These are phyloP conservation scores for Drosophila mimetica DNA, from an alignment of 2,888 invertebrate genomes.

Conservation along the genomic window DNA sequence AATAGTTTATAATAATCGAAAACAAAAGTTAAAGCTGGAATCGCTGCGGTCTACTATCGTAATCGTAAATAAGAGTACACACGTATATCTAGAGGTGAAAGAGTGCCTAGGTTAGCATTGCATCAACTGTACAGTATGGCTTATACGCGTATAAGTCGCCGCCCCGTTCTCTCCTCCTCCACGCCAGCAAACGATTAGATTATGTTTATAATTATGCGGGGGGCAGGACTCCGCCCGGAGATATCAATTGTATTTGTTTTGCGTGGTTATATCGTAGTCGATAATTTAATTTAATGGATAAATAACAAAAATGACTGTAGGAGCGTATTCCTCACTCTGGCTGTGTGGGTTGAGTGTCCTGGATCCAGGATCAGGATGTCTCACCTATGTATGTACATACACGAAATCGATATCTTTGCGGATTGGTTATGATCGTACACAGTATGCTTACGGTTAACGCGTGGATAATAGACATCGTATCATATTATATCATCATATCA, in stretches of 20 bases:
- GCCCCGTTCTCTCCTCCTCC: neutral
- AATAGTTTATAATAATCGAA: constrained; percentile 43
- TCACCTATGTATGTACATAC: constrained; percentile 40
- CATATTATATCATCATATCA: constrained; percentile 18
- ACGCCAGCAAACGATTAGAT: constrained; percentile 49
- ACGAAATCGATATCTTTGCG: constrained; percentile 29
- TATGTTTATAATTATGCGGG: constrained; percentile 70
- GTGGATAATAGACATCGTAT: constrained; percentile 48
- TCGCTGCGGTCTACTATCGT: constrained; percentile 63
- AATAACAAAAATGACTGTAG: constrained; percentile 68
- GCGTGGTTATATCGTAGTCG: constrained; percentile 51
- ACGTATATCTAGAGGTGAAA: constrained; percentile 43
- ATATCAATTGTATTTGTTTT: constrained; percentile 44
- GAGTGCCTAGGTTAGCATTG: constrained; percentile 72
- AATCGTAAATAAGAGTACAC: constrained; percentile 42
- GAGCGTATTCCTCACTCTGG: constrained; percentile 48
- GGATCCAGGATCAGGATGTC: constrained; percentile 18
- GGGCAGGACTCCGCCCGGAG: constrained; percentile 18
- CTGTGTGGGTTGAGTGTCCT: constrained; percentile 24
- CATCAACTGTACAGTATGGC: constrained; percentile 76
- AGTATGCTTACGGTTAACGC: constrained; percentile 22
- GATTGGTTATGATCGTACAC: constrained; percentile 18
- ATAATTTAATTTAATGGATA: constrained; percentile 56
- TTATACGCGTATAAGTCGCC: constrained; percentile 53
- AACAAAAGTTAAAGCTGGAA: constrained; percentile 76